Conservation (phyloP, 2,888 invertebrate genomes). For the Leptogaster cylindrica region DNA sequence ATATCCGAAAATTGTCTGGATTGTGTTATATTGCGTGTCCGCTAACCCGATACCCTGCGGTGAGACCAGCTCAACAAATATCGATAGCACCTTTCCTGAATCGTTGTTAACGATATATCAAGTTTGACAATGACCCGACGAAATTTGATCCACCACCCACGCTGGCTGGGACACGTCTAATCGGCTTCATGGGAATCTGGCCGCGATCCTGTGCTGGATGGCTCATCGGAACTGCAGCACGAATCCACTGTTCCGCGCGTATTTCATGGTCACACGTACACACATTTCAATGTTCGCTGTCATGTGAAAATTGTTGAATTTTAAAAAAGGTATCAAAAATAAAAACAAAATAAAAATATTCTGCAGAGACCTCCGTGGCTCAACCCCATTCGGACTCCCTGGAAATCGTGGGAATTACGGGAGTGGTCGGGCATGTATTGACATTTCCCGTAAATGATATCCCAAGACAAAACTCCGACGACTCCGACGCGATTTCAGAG, state of each 20-base stretch:
- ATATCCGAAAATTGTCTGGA: too few species aligned
- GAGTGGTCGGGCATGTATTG: conserved; percentile 21
- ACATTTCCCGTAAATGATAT: conserved; percentile 34
- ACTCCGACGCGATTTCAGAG: conserved; percentile 12
- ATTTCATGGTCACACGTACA: too few species aligned
- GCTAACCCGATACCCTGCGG: too few species aligned
- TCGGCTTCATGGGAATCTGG: conserved; percentile 24
- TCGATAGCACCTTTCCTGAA: too few species aligned
- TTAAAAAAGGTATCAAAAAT: not conserved
- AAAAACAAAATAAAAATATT: conserved; percentile 5
- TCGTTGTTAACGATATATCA: too few species aligned
- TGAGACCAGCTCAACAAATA: too few species aligned
- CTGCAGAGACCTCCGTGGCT: too few species aligned
- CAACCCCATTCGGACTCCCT: conserved; percentile 24
- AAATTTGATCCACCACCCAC: conserved; percentile 31
- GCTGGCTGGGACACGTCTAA: not conserved
- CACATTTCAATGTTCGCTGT: conserved; percentile 8
- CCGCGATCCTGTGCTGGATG: not conserved
- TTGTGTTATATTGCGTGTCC: too few species aligned
- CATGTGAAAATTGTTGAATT: conserved; percentile 11
- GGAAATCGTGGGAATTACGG: conserved; percentile 29
- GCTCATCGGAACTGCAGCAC: not conserved
- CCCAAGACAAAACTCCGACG: conserved; percentile 10
- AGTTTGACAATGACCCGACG: too few species aligned
- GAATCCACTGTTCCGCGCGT: conserved; percentile 10